phyloP scores from a whole-genome alignment of 2,797 vertebrate species.

The Pseudomugil gertrudae region DNA sequence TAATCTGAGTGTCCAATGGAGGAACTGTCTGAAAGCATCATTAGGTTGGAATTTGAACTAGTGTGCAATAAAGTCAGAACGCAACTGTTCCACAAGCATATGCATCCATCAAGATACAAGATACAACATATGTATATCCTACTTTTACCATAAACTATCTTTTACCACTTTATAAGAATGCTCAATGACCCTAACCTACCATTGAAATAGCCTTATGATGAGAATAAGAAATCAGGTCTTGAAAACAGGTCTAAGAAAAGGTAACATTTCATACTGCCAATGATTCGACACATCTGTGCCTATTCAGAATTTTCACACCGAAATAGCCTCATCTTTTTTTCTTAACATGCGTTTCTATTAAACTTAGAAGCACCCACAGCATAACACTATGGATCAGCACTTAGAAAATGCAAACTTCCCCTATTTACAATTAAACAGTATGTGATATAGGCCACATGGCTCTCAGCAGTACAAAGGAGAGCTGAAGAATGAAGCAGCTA shows the following conservation, averaged over 20 bases:
- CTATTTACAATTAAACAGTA: constrained; percentile 55
- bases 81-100: constrained; percentile 30
- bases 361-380: constrained; percentile 4
- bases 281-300: too few species aligned
- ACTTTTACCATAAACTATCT: constrained; percentile 33
- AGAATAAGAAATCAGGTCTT: background rate
- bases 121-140: constrained; percentile 5
- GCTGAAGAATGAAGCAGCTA: constrained; percentile 31
- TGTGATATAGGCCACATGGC: constrained; percentile 63
- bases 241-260: constrained; percentile 1
- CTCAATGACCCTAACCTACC: constrained; percentile 19
- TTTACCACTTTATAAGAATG: constrained; percentile 29
- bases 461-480: constrained; percentile 44
- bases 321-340: background rate
- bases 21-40: constrained; percentile 18
- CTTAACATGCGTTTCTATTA: background rate
- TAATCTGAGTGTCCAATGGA: constrained; percentile 38
- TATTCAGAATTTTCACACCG: constrained; percentile 3
- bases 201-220: constrained; percentile 14
- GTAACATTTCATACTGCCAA: background rate
- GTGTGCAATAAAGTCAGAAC: constrained; percentile 52
- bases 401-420: constrained; percentile 49
- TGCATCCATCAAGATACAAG: constrained; percentile 2
- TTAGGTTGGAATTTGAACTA: constrained; percentile 52
- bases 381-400: constrained; percentile 27